A percentile compares a stretch with the other conserved stretches of the same genome.
phyloP scores from a whole-genome alignment of 2,113 vertebrate genomes.

The Pluvianellus socialis region DNA sequence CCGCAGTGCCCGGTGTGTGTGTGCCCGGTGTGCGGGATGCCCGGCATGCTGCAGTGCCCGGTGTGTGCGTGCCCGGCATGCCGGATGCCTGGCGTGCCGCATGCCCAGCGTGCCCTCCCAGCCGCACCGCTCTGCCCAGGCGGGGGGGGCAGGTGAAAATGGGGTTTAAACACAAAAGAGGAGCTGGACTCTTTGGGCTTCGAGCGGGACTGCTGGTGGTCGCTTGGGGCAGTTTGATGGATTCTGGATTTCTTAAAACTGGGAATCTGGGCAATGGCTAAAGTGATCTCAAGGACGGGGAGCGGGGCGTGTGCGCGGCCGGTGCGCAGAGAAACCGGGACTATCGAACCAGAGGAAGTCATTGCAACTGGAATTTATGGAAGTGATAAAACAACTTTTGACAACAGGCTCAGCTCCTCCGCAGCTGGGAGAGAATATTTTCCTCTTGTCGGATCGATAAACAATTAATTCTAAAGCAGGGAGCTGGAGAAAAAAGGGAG shows the following conservation, averaged over 20 bases:
- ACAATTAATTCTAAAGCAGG: slow-evolving; percentile 57
- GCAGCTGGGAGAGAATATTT: slow-evolving; percentile 15
- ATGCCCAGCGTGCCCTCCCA: neutral
- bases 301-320: rapidly evolving
- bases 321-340: rapidly evolving
- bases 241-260: neutral
- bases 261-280: neutral
- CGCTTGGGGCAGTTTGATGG: neutral
- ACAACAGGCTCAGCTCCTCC: neutral
- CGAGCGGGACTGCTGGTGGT: rapidly evolving
- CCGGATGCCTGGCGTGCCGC: no score
- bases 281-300: rapidly evolving
- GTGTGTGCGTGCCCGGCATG: no score
- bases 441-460: slow-evolving; percentile 49
- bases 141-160: neutral
- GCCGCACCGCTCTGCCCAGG: neutral
- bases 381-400: slow-evolving; percentile 51
- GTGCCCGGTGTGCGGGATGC: neutral
- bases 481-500: slow-evolving; percentile 20
- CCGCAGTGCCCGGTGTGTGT: neutral
- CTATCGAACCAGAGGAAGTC: neutral
- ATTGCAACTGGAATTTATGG: slow-evolving; percentile 9
- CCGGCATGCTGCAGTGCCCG: neutral
- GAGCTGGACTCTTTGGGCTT: rapidly evolving
- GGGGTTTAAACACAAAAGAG: neutral